Percentiles rank a stretch among this genome's conserved stretches.
phyloP scores from a whole-genome alignment of 1,140 invertebrate genomes.

The Stegodyphus dumicola region DNA sequence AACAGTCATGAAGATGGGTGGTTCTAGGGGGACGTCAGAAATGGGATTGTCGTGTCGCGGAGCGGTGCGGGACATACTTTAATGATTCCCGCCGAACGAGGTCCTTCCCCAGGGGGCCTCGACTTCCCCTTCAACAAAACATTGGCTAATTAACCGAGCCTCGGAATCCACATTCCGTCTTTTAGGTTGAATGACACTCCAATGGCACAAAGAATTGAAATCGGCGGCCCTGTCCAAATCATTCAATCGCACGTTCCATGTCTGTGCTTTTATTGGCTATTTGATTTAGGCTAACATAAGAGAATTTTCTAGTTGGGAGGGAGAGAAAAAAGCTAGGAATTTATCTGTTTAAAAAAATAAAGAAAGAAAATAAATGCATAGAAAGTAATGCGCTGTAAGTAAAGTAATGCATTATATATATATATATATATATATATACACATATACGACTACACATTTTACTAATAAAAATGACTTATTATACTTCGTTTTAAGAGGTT shows the following conservation, averaged over 20 bases:
- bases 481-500: too few relatives aligned
- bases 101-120: background rate
- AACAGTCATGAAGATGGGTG: constrained; percentile 61
- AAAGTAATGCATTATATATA: too few relatives aligned
- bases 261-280: constrained; percentile 35
- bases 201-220: constrained; percentile 59
- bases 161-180: constrained; percentile 25
- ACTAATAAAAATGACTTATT: too few relatives aligned
- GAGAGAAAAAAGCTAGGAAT: background rate
- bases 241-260: constrained; percentile 11
- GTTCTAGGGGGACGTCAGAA: constrained; percentile 52
- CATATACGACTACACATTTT: too few relatives aligned
- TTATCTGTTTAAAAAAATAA: too few relatives aligned
- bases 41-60: constrained; percentile 57
- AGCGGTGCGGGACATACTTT: constrained; percentile 34
- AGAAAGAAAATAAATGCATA: too few relatives aligned
- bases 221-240: constrained; percentile 46
- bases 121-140: constrained; percentile 35
- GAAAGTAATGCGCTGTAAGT: too few relatives aligned
- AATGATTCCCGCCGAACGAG: constrained; percentile 47
- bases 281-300: constrained; percentile 6
- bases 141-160: constrained; percentile 49
- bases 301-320: background rate
- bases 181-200: constrained; percentile 37
- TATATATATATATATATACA: too few relatives aligned